Base-by-base conservation (phyloP, 2,888 invertebrate genomes). In the Mechanitis messenoides region DNA sequence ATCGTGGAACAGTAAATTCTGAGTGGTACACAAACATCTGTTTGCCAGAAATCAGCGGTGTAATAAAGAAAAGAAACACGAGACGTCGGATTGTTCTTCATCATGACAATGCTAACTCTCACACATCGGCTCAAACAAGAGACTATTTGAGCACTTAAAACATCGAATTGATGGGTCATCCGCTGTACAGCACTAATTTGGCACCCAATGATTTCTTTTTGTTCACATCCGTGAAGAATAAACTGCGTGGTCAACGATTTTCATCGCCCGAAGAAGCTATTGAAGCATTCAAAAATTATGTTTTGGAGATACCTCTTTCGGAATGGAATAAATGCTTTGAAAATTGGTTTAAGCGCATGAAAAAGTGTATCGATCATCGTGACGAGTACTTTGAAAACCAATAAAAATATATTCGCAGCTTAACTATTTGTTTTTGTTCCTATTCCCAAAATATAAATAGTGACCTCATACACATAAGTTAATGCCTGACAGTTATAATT, bases 11-110 rank as follows among this genome's bases (percentile, higher is more conserved):
- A 42, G 68, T 70, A 59, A 70, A 72, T 69, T 68, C 68, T 60
- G 69, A 72, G 63, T 73, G 69, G 70, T 69, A 68, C 61, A 71
- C 66, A 58, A 71, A 64, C 63, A 72, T 72, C 70, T 70, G 68
- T 71, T 72, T 70, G 63, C 68, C 68, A 63, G 66, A 67, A 63
- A 64, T 66, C 56, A 63, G 68, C 54, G 57, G 56, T 53, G 45
- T 53, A 60, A 56, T 60, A 38, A 56, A 42, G 53, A 59, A 59
- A 31, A 28, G 33, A 33, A 53, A 59, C 46, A 46, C 45, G 38
- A 42, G 50, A 6, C 57, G 62, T 38, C 45, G 56, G 38, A 53
- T 59, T 38, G 60, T 66, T 57, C 58, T 71, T 45, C 62, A 69
- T 47, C 64, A 66, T 20, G 67, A 66, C 61, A 61, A 56, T 61